Base-by-base conservation (phyloP, 2,888 invertebrate species). In the Eremobia ochroleuca region DNA sequence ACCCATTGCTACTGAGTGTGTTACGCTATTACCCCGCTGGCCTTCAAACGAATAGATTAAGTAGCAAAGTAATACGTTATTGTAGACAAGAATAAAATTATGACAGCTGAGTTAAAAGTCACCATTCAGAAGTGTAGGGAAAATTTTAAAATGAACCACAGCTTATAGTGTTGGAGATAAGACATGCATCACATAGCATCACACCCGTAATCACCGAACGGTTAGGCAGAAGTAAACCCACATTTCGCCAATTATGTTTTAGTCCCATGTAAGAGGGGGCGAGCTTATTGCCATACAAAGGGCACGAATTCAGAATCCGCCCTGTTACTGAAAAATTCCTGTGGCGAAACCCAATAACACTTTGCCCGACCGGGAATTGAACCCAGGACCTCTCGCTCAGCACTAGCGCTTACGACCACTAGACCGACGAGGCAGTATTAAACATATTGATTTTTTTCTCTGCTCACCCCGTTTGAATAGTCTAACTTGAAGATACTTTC, bases 401-500 rank as follows among this genome's bases (percentile, higher is more conserved):
- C 21, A 49, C 21, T 49, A 18, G 6, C 21, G 21, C 6, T 49
- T 49, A 2, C 21, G 49, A 18, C 6, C 0, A 6, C 2, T 2
- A 25, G 0, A 52, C 52, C 25, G 9, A 52, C 9, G 21, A 52
- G 49, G 8, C 49, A 9, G 52, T 25, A 25, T 25, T 3, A n/a
- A 37, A n/a, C n/a, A 65, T 1, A 34, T 34, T 34, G 4, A 31
- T 25, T 15, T 9, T 75, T 52, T 1, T 1, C 25, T 73, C 49
- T 40, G 31, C 0, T 37, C 18, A 49, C 6, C 25, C 13, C 13
- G 5, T 61, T 73, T n/a, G 4, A 28, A 76, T 46, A 28, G 40
- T 13, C n/a, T n/a, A 64, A 31, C 18, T 49, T 49, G 6, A 59
- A 73, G 31, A 59, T 46, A 37, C 34, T 71, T 72, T 71, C 37